These are phyloP conservation scores for Coluber constrictor DNA, from an alignment of 2,797 vertebrate species.

Conservation along the genomic window DNA sequence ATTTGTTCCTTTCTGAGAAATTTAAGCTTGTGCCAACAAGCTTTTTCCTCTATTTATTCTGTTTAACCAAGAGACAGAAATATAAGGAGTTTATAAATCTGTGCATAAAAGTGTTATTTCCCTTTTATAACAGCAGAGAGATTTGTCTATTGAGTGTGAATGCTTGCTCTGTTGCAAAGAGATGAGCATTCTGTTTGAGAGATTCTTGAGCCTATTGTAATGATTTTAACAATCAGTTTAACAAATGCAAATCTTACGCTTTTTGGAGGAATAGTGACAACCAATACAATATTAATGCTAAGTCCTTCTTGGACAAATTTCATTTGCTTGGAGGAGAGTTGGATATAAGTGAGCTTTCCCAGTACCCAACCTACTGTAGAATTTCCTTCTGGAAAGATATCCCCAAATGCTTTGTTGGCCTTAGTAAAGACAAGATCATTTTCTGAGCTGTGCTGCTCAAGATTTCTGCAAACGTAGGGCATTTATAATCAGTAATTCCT, in stretches of 20 bases:
- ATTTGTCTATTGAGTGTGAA: neutral
- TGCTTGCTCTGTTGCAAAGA: neutral
- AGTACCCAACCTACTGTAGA: neutral
- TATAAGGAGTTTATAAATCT: neutral
- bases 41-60: neutral
- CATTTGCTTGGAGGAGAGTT: neutral
- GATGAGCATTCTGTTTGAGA: neutral
- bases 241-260: neutral
- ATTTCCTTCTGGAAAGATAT: neutral
- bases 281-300: neutral
- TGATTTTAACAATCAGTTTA: neutral
- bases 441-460: neutral
- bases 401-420: neutral
- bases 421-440: neutral
- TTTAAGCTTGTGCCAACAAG: neutral
- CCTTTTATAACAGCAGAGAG: neutral
- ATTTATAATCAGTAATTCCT: neutral
- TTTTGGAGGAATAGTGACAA: neutral
- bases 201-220: neutral
- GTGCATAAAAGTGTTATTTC: neutral
- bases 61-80: neutral
- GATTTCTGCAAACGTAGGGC: neutral
- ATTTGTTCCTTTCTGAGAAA: neutral
- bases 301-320: neutral
- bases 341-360: neutral